These are phyloP conservation scores for Chrysolina oricalcia DNA, from an alignment of 2,888 invertebrate genomes.

Conservation along the genomic window DNA sequence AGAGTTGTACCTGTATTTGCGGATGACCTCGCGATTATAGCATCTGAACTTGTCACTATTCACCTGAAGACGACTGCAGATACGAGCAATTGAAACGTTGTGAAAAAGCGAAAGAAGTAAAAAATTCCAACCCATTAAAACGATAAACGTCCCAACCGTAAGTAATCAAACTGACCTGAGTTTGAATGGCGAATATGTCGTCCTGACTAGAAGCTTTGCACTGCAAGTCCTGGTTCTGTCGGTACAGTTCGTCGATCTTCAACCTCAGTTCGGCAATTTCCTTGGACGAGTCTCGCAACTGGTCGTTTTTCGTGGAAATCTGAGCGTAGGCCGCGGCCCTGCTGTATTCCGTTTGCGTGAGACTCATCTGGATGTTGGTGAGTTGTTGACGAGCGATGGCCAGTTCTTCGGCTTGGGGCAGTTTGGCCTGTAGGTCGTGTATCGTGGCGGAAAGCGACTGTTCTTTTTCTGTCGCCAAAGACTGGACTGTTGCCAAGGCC, in stretches of 20 bases:
- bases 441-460: slow-evolving; percentile 4
- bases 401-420: slow-evolving; percentile 61
- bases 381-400: slow-evolving; percentile 67
- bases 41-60: no score
- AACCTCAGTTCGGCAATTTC: neutral
- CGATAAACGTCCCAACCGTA: no score
- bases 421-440: slow-evolving; percentile 9
- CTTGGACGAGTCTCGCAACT: slow-evolving; percentile 38
- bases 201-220: slow-evolving; percentile 37
- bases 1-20: no score
- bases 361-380: slow-evolving; percentile 72
- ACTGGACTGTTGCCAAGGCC: slow-evolving; percentile 17
- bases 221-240: slow-evolving; percentile 32
- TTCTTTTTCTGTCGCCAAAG: slow-evolving; percentile 28
- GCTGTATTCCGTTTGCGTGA: slow-evolving; percentile 72
- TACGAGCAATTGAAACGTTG: no score
- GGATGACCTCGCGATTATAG: no score
- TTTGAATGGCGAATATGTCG: slow-evolving; percentile 56
- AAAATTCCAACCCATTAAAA: no score
- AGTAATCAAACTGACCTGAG: slow-evolving; percentile 51
- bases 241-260: slow-evolving; percentile 37
- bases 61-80: no score
- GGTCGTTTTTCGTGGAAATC: slow-evolving; percentile 32
- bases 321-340: slow-evolving; percentile 65
- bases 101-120: no score